Percentiles rank a stretch among this genome's conserved stretches.
Conservation (phyloP, 2,113 vertebrate genomes). For the Octodon degus region DNA sequence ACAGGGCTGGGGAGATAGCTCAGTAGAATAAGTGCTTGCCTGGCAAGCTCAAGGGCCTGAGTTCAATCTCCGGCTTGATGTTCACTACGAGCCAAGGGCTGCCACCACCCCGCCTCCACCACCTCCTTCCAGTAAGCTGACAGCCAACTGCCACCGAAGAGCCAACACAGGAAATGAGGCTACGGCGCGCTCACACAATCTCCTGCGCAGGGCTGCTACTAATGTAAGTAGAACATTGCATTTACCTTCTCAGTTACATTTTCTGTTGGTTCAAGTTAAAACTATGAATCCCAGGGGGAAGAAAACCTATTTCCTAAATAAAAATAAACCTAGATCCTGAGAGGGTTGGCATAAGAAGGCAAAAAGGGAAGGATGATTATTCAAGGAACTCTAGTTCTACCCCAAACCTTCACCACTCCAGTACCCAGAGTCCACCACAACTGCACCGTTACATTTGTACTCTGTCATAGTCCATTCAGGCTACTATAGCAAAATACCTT, state of each 20-base stretch:
- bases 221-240: background rate
- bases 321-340: background rate
- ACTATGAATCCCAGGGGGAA: background rate
- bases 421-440: no score
- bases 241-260: background rate
- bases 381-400: background rate
- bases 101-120: background rate
- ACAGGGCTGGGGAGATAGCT: no score
- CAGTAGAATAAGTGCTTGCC: no score
- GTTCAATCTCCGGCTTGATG: background rate
- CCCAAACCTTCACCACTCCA: background rate
- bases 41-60: no score
- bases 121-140: background rate
- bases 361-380: background rate
- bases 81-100: background rate
- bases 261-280: background rate
- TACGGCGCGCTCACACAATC: accelerated
- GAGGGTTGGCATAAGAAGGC: background rate
- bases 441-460: background rate
- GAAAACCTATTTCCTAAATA: background rate
- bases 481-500: background rate
- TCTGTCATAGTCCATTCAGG: background rate
- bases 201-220: background rate
- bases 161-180: background rate
- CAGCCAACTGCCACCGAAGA: background rate